These are phyloP conservation scores for Neolamprologus cancellatus DNA, from an alignment of 2,113 vertebrate species.

Conservation along the genomic window DNA sequence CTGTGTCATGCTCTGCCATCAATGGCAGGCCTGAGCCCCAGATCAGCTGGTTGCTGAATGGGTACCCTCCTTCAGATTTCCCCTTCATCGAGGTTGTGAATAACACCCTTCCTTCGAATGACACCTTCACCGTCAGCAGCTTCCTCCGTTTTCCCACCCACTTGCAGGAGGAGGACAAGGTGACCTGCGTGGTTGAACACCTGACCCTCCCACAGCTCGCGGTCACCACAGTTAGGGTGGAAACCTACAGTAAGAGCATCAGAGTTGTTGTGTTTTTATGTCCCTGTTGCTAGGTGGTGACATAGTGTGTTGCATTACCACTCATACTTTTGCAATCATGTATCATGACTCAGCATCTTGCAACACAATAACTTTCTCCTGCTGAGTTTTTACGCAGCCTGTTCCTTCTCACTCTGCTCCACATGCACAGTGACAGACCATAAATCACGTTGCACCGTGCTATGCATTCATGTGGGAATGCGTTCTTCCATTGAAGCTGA, in stretches of 20 bases:
- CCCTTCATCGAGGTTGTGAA: conserved; percentile 12
- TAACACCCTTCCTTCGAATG: conserved; percentile 16
- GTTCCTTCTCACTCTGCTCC: conserved; percentile 15
- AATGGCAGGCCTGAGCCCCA: conserved; percentile 43
- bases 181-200: conserved; percentile 59
- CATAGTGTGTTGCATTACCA: not conserved
- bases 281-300: not conserved
- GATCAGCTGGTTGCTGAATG: conserved; percentile 55
- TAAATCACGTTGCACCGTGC: conserved; percentile 28
- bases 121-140: conserved; percentile 52
- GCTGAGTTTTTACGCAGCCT: not conserved
- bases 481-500: not conserved
- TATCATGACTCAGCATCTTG: conserved; percentile 42
- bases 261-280: not conserved
- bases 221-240: conserved; percentile 31
- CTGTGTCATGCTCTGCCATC: conserved; percentile 50
- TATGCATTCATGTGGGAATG: conserved; percentile 15
- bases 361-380: conserved; percentile 7
- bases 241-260: conserved; percentile 45
- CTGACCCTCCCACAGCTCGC: conserved; percentile 29
- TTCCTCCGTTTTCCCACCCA: conserved; percentile 59
- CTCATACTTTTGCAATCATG: not conserved
- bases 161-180: conserved; percentile 51
- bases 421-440: conserved; percentile 19
- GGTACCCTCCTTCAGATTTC: not conserved